Conservation (phyloP, 2,888 invertebrate species). For the Hirtodrosophila confusa region DNA sequence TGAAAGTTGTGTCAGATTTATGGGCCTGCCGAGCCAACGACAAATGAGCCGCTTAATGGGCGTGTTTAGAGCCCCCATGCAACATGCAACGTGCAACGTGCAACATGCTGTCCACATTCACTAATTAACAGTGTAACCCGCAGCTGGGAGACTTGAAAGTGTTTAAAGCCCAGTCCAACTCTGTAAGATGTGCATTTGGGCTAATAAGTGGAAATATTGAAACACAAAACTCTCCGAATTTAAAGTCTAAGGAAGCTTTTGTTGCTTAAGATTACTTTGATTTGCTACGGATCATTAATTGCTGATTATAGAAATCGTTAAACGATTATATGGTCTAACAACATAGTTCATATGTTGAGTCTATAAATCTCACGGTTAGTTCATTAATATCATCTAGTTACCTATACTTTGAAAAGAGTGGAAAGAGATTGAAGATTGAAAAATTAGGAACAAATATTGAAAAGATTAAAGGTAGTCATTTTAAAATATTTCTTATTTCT, state of each 20-base stretch:
- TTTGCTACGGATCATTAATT: constrained; percentile 29
- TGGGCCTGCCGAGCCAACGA: constrained; percentile 58
- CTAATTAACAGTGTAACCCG: constrained; percentile 58
- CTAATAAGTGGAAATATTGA: constrained; percentile 37
- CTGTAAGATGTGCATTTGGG: constrained; percentile 31
- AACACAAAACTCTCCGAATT: constrained; percentile 29
- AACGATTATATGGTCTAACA: constrained; percentile 16
- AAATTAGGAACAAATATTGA: neutral
- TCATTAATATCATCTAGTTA: constrained; percentile 27
- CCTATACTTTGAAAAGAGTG: neutral
- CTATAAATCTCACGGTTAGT: neutral
- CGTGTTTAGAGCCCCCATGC: constrained; percentile 40
- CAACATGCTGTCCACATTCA: constrained; percentile 43
- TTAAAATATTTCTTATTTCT: too few relatives aligned
- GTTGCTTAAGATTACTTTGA: neutral
- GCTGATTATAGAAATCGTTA: constrained; percentile 11
- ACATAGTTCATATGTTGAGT: constrained; percentile 4
- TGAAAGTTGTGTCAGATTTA: constrained; percentile 77
- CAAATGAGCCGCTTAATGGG: constrained; percentile 72
- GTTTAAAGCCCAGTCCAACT: constrained; percentile 12
- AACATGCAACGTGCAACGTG: constrained; percentile 30
- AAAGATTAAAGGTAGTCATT: too few relatives aligned
- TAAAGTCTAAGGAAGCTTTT: neutral
- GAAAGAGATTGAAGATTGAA: too few relatives aligned
- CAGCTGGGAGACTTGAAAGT: constrained; percentile 8